These are phyloP conservation scores for Lepus timidus DNA, from an alignment of 2,113 vertebrate species.

Conservation along the genomic window DNA sequence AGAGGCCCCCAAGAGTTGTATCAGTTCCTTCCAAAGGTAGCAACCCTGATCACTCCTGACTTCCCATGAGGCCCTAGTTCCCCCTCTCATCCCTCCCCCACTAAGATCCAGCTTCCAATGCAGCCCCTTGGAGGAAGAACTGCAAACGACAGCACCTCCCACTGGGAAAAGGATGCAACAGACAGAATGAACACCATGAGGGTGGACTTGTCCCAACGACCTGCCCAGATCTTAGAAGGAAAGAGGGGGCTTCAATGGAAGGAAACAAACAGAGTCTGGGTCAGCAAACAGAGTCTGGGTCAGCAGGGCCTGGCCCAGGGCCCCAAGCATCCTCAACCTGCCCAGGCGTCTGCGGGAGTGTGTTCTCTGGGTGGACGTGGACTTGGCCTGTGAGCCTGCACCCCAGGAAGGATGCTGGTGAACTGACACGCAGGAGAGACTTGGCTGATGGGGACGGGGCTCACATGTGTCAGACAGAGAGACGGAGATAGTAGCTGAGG, in stretches of 20 bases:
- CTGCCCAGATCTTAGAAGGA: background rate
- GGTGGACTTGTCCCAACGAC: background rate
- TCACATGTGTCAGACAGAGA: background rate
- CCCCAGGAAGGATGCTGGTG: background rate
- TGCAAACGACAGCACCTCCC: too few species aligned
- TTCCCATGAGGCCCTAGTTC: too few species aligned
- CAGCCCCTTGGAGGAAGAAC: too few species aligned
- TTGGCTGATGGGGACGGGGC: background rate
- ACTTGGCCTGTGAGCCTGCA: background rate
- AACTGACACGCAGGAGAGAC: background rate
- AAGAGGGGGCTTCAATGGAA: background rate
- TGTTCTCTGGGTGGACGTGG: fast-evolving
- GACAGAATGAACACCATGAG: background rate
- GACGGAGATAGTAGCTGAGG: background rate
- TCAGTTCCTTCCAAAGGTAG: too few species aligned
- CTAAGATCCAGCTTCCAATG: too few species aligned
- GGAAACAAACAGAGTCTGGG: background rate
- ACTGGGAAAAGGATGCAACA: background rate
- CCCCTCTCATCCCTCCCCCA: too few species aligned
- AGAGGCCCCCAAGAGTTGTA: too few species aligned
- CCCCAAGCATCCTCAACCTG: too few species aligned
- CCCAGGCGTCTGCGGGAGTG: background rate
- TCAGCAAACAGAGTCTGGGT: background rate
- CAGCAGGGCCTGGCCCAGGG: background rate
- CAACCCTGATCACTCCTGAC: too few species aligned